phyloP scores from a whole-genome alignment of 2,113 vertebrate species.

The Fregetta grallaria region DNA sequence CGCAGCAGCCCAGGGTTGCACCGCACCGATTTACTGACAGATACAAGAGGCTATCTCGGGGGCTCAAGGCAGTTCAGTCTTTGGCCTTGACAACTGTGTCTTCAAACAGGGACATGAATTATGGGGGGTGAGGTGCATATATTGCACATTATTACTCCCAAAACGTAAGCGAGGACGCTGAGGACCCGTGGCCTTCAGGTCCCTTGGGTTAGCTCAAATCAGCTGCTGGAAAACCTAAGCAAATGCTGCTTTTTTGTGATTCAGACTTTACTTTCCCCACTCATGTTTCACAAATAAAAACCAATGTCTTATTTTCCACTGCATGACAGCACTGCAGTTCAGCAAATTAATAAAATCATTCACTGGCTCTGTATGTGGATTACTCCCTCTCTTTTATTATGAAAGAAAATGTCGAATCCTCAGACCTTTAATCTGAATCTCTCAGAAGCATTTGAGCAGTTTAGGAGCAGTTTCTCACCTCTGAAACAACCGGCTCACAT shows the following conservation, averaged over 20 bases:
- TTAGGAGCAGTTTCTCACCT: neutral
- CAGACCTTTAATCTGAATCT: neutral
- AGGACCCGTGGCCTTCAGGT: neutral
- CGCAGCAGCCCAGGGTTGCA: neutral
- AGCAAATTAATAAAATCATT: neutral
- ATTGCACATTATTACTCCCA: neutral
- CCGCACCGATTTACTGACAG: neutral
- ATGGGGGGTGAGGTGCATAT: neutral
- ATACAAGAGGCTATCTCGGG: neutral
- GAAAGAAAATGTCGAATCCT: neutral
- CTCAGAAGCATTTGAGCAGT: neutral
- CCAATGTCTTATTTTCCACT: neutral
- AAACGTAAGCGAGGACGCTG: neutral
- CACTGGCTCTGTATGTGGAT: neutral
- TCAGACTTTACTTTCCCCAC: neutral
- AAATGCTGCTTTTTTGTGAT: neutral
- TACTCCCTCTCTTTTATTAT: neutral
- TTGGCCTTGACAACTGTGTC: neutral
- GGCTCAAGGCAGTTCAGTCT: neutral
- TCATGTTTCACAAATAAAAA: neutral
- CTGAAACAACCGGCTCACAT: accelerated
- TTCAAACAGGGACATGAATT: neutral
- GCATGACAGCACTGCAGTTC: neutral
- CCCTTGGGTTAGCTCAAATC: neutral
- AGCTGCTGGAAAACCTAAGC: neutral